Evolutionary conservation across 2,888 invertebrate genomes (phyloP), one percentile per base, ranked within the genome.

Genomic region (Nomada goodeniana): DNA sequence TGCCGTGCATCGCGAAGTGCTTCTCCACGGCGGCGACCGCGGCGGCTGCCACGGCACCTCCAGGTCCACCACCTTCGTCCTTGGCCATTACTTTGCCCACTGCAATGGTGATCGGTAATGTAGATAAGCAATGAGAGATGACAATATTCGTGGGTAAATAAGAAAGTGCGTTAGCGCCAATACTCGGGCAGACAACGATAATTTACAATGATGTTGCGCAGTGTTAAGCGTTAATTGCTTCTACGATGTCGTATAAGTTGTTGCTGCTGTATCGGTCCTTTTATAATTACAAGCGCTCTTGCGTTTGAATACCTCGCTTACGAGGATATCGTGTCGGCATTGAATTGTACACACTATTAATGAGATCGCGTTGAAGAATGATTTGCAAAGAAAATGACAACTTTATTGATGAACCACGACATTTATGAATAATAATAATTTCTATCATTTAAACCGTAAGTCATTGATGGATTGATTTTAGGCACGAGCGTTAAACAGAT

Each of bases 1-100:
- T 90, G 55, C 92, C 92, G 76, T 93, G 93, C 91, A 93, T 93
- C 50, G 91, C 93, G 73, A 93, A 93, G 76, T 93, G 93, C 74
- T 93, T 93, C 70, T 93, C 93, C 64, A 91, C 93, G 15, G 92
- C 92, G 13, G 91, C 93, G 26, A 91, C 92, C 18, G 92, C 92
- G 4, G 92, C 91, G 13, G 92, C 91, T 18, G 90, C 89, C 26
- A 75, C 91, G 55, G 93, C 90, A 59, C 91, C 91, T 44, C 92
- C 90, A 9, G 90, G 85, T 73, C 90, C 91, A 63, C 88, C 89
- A 29, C 88, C 81, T 68, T 94, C 93, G 52, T 93, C 93, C 83
- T 93, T 93, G 70, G 87, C 85, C 92, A 93, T 92, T 64, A 91
- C 91, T 85, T 92, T 93, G 68, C 91, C 90, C 90, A 93, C 93